Evolutionary conservation across 2,797 vertebrate genomes (phyloP).

Genomic region (Hapalemur alaotrensis): DNA sequence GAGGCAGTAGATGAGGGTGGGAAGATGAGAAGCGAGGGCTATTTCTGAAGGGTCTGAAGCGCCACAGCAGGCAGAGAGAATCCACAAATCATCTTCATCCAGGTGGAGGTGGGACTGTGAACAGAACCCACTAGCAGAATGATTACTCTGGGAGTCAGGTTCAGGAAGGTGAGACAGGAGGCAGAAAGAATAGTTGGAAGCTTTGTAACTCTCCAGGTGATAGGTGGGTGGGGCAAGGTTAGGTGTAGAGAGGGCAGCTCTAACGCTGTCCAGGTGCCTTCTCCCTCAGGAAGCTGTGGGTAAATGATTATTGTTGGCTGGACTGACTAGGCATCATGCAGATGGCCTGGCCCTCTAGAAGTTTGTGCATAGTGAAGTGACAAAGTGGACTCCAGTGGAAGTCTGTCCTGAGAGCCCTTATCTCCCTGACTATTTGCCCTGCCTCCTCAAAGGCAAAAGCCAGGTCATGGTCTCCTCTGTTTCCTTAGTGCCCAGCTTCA

Average conservation of each 20-base stretch:
- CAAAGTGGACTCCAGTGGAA: neutral
- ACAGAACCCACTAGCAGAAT: neutral
- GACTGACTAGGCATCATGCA: neutral
- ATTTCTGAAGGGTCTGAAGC: neutral
- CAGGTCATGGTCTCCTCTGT: neutral
- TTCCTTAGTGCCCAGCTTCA: neutral
- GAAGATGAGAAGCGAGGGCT: neutral
- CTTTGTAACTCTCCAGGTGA: neutral
- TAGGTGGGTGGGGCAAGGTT: neutral
- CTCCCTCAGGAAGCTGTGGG: neutral
- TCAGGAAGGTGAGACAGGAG: neutral
- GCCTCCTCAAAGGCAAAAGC: constrained; percentile 10
- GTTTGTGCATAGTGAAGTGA: neutral
- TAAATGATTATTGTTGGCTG: neutral
- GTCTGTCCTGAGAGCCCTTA: neutral
- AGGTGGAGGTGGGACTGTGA: neutral
- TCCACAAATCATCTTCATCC: neutral
- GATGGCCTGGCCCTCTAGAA: neutral
- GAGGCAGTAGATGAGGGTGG: neutral
- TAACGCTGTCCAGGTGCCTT: neutral
- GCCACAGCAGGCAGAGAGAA: neutral
- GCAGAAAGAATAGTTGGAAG: neutral
- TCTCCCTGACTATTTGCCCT: neutral
- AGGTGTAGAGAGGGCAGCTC: neutral
- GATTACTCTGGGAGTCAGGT: neutral